A percentile compares a stretch with the other conserved stretches of the same genome.
Evolutionary conservation across 2,113 vertebrate genomes (phyloP).

Genomic region (Tenrec ecaudatus): DNA sequence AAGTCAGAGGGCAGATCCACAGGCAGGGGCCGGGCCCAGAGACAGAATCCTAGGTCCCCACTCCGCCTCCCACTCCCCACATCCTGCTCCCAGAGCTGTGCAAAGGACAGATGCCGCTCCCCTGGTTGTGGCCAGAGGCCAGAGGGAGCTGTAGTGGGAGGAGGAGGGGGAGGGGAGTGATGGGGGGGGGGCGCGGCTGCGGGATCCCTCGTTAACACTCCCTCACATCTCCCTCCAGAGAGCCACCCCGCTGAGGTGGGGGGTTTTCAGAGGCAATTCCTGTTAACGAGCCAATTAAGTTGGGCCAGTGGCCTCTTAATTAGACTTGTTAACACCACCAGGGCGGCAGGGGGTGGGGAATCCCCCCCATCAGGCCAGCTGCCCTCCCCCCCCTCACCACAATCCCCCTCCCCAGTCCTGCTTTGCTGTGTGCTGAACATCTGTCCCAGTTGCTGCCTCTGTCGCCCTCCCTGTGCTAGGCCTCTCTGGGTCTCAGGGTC

Average conservation of each 20-base stretch:
- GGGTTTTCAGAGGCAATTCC: constrained; percentile 81
- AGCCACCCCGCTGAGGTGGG: constrained; percentile 78
- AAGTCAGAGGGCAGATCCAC: not conserved
- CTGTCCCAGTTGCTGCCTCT: constrained; percentile 54
- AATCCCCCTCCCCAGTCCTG: constrained; percentile 24
- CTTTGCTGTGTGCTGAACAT: constrained; percentile 57
- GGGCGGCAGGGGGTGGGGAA: constrained; percentile 49
- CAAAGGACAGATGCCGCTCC: constrained; percentile 62
- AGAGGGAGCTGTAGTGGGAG: constrained; percentile 43
- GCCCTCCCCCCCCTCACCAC: not conserved
- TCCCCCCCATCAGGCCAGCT: constrained; percentile 3
- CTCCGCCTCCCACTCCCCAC: not conserved
- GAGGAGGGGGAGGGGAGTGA: not conserved
- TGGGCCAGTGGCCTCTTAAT: constrained; percentile 84
- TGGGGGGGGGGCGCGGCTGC: not conserved
- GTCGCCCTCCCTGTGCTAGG: not conserved
- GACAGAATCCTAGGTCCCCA: not conserved
- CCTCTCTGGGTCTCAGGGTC: constrained; percentile 19
- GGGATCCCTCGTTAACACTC: constrained; percentile 79
- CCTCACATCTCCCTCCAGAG: constrained; percentile 71
- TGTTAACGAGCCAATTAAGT: constrained; percentile 84
- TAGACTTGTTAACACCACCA: constrained; percentile 83
- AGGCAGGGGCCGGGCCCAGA: not conserved
- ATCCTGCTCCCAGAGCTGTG: constrained; percentile 43
- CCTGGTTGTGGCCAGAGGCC: constrained; percentile 30